Percentiles rank a stretch among this genome's conserved stretches.
Evolutionary conservation across 2,888 invertebrate genomes (phyloP).

Genomic region (Drosophila mulleri): DNA sequence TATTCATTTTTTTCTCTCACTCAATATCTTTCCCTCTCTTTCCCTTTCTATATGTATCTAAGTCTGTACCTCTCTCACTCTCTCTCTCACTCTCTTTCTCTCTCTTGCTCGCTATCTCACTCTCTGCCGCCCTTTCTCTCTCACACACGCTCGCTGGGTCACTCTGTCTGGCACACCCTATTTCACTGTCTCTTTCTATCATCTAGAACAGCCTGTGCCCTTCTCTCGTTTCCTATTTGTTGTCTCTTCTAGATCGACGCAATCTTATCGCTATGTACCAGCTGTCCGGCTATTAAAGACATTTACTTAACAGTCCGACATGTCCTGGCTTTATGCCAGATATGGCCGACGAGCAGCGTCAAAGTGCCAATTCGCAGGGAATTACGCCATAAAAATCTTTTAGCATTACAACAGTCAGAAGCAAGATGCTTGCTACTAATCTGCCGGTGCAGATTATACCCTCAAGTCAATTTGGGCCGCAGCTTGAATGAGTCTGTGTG

Average conservation of each 20-base stretch:
- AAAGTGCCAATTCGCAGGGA: slow-evolving; percentile 65
- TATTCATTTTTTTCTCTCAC: too few species aligned
- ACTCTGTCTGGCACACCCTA: neutral
- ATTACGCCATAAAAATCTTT: slow-evolving; percentile 75
- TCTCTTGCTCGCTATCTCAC: neutral
- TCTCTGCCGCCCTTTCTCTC: neutral
- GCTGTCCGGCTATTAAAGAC: slow-evolving; percentile 38
- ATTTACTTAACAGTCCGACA: slow-evolving; percentile 47
- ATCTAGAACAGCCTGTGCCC: neutral
- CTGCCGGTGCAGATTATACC: slow-evolving; percentile 69
- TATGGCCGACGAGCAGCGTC: slow-evolving; percentile 16
- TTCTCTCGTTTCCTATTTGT: neutral
- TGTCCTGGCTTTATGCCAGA: slow-evolving; percentile 50
- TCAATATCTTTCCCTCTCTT: too few species aligned
- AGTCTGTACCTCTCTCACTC: neutral
- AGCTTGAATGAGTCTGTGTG: slow-evolving; percentile 3
- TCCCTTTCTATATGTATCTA: neutral
- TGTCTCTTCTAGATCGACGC: neutral
- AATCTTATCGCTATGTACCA: slow-evolving; percentile 6
- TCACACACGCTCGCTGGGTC: too few species aligned
- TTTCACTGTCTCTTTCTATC: neutral
- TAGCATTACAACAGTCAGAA: slow-evolving; percentile 57
- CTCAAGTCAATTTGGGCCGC: slow-evolving; percentile 63
- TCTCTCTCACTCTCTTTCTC: neutral
- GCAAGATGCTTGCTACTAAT: slow-evolving; percentile 58